Conservation (phyloP, 2,888 invertebrate genomes). For the Hirtodrosophila confusa region DNA sequence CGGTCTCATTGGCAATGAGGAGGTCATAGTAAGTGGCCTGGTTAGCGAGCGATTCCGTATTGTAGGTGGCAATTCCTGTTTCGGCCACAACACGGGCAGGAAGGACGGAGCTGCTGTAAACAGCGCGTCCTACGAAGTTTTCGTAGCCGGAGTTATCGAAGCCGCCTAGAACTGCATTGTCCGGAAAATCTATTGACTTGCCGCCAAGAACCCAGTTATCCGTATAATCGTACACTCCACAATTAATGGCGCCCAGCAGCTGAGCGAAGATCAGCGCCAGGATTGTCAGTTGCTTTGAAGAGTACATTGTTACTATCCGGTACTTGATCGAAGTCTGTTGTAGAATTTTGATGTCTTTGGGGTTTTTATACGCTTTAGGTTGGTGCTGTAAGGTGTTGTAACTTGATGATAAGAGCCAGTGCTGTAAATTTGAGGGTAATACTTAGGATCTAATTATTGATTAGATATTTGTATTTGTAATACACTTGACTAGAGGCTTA, state of each 20-base stretch:
- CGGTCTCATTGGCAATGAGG: slow-evolving; percentile 18
- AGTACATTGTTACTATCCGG: not conserved
- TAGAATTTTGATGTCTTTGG: not conserved
- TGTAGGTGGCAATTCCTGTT: slow-evolving; percentile 36
- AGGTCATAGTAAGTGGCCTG: slow-evolving; percentile 31
- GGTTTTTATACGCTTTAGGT: not conserved
- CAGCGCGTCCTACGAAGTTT: slow-evolving; percentile 48
- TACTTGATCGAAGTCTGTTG: not conserved
- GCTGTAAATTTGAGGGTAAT: not conserved
- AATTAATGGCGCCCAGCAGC: slow-evolving; percentile 36
- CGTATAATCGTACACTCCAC: slow-evolving; percentile 35
- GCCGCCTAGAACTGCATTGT: slow-evolving; percentile 47
- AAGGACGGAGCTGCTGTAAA: slow-evolving; percentile 20
- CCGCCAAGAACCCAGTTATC: slow-evolving; percentile 39
- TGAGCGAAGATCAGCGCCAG: slow-evolving; percentile 37
- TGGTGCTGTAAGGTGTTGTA: not conserved
- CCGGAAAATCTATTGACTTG: slow-evolving; percentile 31
- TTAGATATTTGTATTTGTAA: slow-evolving; percentile 5
- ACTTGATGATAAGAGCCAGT: not conserved
- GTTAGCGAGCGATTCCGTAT: slow-evolving; percentile 21
- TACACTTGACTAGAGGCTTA: not conserved
- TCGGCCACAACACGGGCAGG: slow-evolving; percentile 56
- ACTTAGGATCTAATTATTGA: not conserved
- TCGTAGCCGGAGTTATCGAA: slow-evolving; percentile 40
- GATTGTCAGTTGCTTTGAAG: not conserved